Evolutionary conservation across 2,888 invertebrate genomes (phyloP), one percentile per base, ranked within the genome.

Genomic region (Drosophila kambysellisi): DNA sequence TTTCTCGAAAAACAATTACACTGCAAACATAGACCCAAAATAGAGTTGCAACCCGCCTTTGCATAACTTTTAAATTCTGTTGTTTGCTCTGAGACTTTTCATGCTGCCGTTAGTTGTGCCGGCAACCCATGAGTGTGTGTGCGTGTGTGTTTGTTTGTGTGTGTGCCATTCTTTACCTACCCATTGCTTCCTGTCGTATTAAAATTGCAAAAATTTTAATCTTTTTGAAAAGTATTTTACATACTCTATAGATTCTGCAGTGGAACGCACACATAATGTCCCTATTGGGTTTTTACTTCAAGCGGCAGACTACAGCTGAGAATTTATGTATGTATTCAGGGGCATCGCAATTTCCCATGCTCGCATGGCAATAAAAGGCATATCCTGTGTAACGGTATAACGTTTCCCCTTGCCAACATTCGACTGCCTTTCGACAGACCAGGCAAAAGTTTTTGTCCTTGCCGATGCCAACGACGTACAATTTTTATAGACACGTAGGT

Each of bases 201-300:
- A 89, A 88, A 88, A 88, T 89, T 87, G 89, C 81, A 80, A 82
- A 89, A 89, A 82, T 90, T 88, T 90, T 89, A 88, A 90, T 90
- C 89, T 88, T 88, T 87, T 73, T 81, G 62, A 75, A 80, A 77
- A 90, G 80, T 84, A 76, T 82, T 86, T 86, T 86, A 74, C 89
- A 85, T 85, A 85, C 85, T 85, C 82, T 83, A 86, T 89, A 86
- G 85, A 85, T 85, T 88, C 73, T 41, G 63, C 59, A 56, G 69
- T 52, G 51, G 63, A 52, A 65, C 61, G 60, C 37, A 43, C 57
- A 51, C 57, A 69, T 88, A 82, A 85, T 88, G 89, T 85, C 90
- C 85, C 85, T 85, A 89, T 86, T 85, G 85, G 90, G 88, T 82
- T 63, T 79, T 79, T 70, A 50, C 63, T 64, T 35, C 51, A 57